Evolutionary conservation across 2,113 vertebrate species (phyloP), one percentile per base, ranked within the genome.

Genomic region (Sinocyclocheilus anophthalmus): DNA sequence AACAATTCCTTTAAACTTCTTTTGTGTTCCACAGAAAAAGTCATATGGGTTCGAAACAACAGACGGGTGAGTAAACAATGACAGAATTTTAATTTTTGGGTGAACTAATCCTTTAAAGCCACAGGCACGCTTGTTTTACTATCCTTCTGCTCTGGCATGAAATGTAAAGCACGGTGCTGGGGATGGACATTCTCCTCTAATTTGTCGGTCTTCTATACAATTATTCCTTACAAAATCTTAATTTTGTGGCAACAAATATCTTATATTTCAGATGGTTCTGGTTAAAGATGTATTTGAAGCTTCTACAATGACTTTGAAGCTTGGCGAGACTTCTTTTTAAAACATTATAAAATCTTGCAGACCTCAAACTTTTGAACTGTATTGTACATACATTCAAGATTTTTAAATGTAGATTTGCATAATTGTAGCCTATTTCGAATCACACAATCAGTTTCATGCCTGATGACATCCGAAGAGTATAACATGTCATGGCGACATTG

Each of bases 21-120:
- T 2, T 26, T 70, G 67, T 37, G 69, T 11, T 72, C 69, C 69
- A 72, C 69, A n/a, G 70, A 45, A 45, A 45, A 22, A 6, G 4
- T 70, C 67, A 37, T 20, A 70, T 70, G 67, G 30, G 30, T 45
- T 73, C 22, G 10, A 4, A n/a, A 73, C 20, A 45, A 73, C 20
- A 45, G 70, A 73, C 12, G 39, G 18, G 22, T 73, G 20, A 42
- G 39, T n/a, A 73, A 73, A 73, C 70, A 73, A 42, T 22, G 20
- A 13, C 37, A 45, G 39, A 45, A 73, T 5, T 73, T 45, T 45
- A 3, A 45, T 10, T 45, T 45, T 73, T 42, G 37, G 70, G 70
- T 73, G 70, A 73, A 73, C 70, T 73, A 73, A 73, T 73, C 70
- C 39, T 73, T 73, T 45, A 73, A 73, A 73, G 10, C 70, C 39